A percentile compares a stretch with the other conserved stretches of the same genome.
Conservation (phyloP, 2,113 vertebrate species). For the Accipiter virgatus region DNA sequence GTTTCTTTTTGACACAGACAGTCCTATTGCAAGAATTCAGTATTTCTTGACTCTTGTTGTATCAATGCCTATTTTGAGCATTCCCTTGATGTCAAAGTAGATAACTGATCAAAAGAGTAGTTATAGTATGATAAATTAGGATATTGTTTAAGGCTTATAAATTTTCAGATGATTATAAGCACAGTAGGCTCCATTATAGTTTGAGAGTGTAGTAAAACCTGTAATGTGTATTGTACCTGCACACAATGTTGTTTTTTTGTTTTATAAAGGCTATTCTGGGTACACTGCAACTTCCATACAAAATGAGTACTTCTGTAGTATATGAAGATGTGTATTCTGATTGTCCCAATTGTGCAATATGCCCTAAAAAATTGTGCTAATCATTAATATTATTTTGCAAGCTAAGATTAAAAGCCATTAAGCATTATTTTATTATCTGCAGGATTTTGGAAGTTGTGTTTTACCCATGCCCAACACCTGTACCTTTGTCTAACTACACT, state of each 20-base stretch:
- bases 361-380: background rate
- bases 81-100: background rate
- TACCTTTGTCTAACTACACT: background rate
- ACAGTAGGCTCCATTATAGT: background rate
- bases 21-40: background rate
- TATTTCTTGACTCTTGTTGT: background rate
- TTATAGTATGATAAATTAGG: background rate
- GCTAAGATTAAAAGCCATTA: background rate
- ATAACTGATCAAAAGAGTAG: background rate
- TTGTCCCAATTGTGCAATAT: background rate
- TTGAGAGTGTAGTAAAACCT: background rate
- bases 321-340: background rate
- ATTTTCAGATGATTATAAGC: background rate
- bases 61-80: background rate
- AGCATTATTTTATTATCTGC: background rate
- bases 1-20: background rate
- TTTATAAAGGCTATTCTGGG: background rate
- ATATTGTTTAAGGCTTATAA: background rate
- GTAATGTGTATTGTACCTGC: background rate
- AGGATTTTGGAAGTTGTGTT: slow-evolving; percentile 23
- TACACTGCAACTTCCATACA: background rate
- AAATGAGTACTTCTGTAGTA: background rate
- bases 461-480: background rate
- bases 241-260: background rate
- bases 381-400: background rate